These are phyloP conservation scores for Dipodomys spectabilis DNA, from an alignment of 2,113 vertebrate genomes.

Conservation along the genomic window DNA sequence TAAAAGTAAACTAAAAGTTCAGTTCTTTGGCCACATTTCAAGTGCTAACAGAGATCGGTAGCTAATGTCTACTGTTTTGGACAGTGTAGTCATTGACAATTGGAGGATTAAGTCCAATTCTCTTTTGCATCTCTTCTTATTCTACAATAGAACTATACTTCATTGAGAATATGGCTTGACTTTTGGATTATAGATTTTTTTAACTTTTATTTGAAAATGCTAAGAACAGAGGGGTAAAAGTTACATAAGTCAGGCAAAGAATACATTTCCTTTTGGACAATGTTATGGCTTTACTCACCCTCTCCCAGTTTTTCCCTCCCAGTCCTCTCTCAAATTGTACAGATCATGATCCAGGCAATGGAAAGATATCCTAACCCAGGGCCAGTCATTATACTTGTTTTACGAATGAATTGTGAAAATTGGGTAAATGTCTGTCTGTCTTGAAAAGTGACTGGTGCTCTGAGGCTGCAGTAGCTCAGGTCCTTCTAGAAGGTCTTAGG, in stretches of 20 bases:
- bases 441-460: background rate
- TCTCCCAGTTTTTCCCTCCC: too few relatives aligned
- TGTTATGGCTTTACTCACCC: too few relatives aligned
- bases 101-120: background rate
- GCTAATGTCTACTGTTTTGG: background rate
- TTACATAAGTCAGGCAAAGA: too few relatives aligned
- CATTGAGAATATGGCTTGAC: background rate
- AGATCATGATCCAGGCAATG: background rate
- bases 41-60: background rate
- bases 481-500: background rate
- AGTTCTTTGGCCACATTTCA: background rate
- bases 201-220: background rate
- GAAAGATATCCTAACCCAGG: background rate
- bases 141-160: background rate
- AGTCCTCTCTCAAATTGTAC: too few relatives aligned
- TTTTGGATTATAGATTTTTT: background rate
- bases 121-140: background rate
- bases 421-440: background rate
- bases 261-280: too few relatives aligned
- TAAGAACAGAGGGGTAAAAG: too few relatives aligned
- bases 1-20: background rate
- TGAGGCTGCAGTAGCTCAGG: background rate
- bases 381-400: constrained; percentile 9
- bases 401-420: background rate
- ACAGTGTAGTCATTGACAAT: background rate